Evolutionary conservation across 2,888 invertebrate species (phyloP), one percentile per base, ranked within the genome.

Genomic region (Cephus runcator): DNA sequence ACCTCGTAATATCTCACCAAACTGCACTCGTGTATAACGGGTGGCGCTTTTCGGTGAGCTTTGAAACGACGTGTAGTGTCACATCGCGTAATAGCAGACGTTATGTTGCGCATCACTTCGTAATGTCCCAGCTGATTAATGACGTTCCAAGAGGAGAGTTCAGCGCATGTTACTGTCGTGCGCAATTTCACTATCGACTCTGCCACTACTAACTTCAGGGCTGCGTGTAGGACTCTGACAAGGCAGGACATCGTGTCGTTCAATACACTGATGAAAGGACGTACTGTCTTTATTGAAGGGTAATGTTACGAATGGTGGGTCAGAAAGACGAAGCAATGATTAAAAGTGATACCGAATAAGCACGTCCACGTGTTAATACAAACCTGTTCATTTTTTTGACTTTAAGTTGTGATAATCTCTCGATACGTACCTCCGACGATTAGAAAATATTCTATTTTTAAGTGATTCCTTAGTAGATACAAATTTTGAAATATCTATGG

Each of bases 81-180:
- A 71, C 69, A 75, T 79, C 78, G 82, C 82, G 73, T 68, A 75
- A 80, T 82, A 82, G 82, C 83, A 85, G 84, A 85, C 86, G 87
- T 85, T 87, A 83, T 83, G 87, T 88, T 83, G 84, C 83, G 84
- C 83, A 85, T 84, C 84, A 85, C 85, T 86, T 86, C 87, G 84
- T 88, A 89, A 88, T 87, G 87, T 88, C 84, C 83, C 76, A 83
- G 83, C 83, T 89, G 88, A 89, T 89, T 88, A 89, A 89, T 89
- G 86, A 86, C 86, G 80, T 80, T 84, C 85, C 83, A 85, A 82
- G 85, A 88, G 87, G 81, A 81, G 88, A 83, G 88, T 89, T 86
- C 56, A 23, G 56, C 81, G 87, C 86, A 83, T 85, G 88, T 85
- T 88, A 88, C 87, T 88, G 88, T 88, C 88, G 82, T 80, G 80